These are phyloP conservation scores for Campoletis sonorensis DNA, from an alignment of 1,140 invertebrate genomes.

Conservation along the genomic window DNA sequence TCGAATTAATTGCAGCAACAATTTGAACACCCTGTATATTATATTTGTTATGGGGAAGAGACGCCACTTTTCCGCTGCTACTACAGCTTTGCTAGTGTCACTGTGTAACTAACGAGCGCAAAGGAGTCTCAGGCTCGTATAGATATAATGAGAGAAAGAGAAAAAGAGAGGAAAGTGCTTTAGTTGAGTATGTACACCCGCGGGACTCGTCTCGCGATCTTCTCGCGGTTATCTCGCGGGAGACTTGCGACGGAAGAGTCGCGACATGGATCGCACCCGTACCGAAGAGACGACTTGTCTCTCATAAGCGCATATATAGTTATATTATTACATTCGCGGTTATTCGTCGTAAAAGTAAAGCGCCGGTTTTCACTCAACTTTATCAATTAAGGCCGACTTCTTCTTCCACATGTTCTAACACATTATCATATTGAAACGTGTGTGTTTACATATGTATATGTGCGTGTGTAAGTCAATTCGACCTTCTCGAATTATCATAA, in stretches of 20 bases:
- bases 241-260: constrained; percentile 28
- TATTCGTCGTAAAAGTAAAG: constrained; percentile 14
- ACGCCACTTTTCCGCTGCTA: not conserved
- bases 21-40: not conserved
- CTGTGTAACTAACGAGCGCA: constrained; percentile 37
- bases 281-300: constrained; percentile 17
- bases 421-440: not conserved
- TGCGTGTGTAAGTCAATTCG: not conserved
- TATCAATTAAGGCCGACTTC: constrained; percentile 39
- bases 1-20: too few relatives aligned
- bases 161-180: not conserved
- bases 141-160: not conserved
- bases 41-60: not conserved
- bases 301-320: not conserved
- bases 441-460: not conserved
- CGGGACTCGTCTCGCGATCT: constrained; percentile 23
- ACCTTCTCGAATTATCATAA: constrained; percentile 33
- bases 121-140: constrained; percentile 10
- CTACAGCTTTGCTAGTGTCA: constrained; percentile 14
- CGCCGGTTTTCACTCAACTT: constrained; percentile 37
- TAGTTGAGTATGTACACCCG: not conserved
- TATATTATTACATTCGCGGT: not conserved
- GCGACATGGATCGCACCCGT: constrained; percentile 20
- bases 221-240: constrained; percentile 26
- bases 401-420: not conserved